Percentiles rank a stretch among this genome's conserved stretches.
Conservation (phyloP, 2,113 vertebrate genomes). For the Odocoileus virginianus region DNA sequence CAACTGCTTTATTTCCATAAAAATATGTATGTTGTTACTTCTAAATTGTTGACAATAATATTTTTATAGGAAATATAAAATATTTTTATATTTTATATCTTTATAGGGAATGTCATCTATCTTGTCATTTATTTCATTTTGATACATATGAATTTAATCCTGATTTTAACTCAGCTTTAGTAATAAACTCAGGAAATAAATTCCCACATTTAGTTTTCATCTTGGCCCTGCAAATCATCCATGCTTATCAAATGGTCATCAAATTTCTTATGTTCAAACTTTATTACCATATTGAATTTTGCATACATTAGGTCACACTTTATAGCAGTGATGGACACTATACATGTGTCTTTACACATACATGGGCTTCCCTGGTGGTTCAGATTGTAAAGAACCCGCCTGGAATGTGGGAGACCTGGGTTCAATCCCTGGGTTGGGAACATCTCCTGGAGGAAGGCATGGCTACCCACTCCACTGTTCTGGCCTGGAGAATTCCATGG, state of each 20-base stretch:
- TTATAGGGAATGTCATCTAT: not conserved
- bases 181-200: slow-evolving; percentile 29
- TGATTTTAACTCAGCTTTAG: slow-evolving; percentile 13
- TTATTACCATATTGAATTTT: slow-evolving; percentile 24
- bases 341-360: too few relatives aligned
- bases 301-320: not conserved
- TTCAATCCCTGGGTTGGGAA: not conserved
- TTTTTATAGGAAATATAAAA: not conserved
- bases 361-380: not conserved
- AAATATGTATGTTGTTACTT: not conserved
- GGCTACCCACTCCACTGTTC: not conserved
- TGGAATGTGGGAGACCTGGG: not conserved
- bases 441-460: not conserved
- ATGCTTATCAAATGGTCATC: slow-evolving; percentile 15
- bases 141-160: not conserved
- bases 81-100: not conserved
- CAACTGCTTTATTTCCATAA: not conserved
- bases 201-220: not conserved
- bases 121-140: not conserved
- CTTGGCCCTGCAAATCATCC: not conserved
- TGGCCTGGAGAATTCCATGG: not conserved
- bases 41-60: not conserved
- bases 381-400: not conserved
- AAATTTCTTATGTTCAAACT: not conserved
- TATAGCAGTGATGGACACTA: not conserved